phyloP scores from a whole-genome alignment of 1,140 invertebrate species.

The Zaprionus camerounensis region DNA sequence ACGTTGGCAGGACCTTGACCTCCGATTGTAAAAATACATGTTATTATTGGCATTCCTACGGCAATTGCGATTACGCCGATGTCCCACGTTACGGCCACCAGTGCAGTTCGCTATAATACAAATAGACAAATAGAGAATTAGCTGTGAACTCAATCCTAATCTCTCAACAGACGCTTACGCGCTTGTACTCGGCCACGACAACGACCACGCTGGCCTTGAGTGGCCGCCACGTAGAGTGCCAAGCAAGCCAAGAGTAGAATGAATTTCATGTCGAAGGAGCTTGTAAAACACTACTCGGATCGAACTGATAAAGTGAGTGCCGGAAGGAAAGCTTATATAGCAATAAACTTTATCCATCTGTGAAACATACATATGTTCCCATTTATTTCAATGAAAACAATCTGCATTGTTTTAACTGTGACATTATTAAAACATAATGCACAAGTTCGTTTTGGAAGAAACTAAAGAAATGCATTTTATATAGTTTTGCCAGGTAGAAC shows the following conservation, averaged over 20 bases:
- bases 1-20: neutral
- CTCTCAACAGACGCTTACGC: neutral
- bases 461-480: neutral
- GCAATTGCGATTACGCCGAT: neutral
- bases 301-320: neutral
- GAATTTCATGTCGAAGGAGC: constrained; percentile 8
- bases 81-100: neutral
- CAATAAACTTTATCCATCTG: neutral
- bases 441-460: neutral
- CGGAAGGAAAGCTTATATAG: constrained; percentile 9
- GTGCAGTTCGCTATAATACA: neutral
- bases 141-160: neutral
- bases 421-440: neutral
- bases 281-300: neutral
- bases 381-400: neutral
- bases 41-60: neutral
- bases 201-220: neutral
- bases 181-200: constrained; percentile 6
- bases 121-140: neutral
- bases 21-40: constrained; percentile 4
- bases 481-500: neutral
- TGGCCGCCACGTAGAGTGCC: constrained; percentile 1
- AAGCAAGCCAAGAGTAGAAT: constrained; percentile 19
- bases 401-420: neutral
- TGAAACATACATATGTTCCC: neutral